phyloP scores from a whole-genome alignment of 2,888 invertebrate species.

The Zhengitettix transpicula region DNA sequence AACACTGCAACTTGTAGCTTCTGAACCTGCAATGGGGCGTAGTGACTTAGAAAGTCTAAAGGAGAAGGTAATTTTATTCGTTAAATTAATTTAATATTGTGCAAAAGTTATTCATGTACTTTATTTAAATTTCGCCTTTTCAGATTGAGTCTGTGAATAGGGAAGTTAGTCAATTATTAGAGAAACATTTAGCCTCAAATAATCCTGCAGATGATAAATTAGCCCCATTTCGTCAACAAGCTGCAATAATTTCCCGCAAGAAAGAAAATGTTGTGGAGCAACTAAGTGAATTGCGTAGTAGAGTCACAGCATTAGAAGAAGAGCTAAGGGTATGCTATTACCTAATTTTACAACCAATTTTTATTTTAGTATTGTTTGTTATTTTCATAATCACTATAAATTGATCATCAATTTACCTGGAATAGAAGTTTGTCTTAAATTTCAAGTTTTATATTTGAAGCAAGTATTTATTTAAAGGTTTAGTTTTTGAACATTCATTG shows the following conservation, averaged over 20 bases:
- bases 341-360: no score
- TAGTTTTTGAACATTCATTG: no score
- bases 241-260: constrained; percentile 59
- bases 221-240: constrained; percentile 72
- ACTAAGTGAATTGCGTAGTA: constrained; percentile 46
- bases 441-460: no score
- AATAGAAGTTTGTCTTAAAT: no score
- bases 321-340: constrained; percentile 32
- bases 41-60: constrained; percentile 45
- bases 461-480: no score
- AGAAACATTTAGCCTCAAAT: constrained; percentile 46
- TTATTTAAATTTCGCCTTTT: background rate
- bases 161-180: constrained; percentile 55
- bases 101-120: background rate
- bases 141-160: constrained; percentile 30
- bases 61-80: constrained; percentile 32
- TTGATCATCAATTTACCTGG: no score
- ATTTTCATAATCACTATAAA: no score
- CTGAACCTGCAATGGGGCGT: constrained; percentile 46
- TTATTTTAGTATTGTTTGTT: no score
- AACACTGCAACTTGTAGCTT: constrained; percentile 49
- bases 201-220: constrained; percentile 54
- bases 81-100: background rate
- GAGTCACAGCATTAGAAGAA: constrained; percentile 40
- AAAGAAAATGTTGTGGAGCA: constrained; percentile 57